Base-by-base conservation (phyloP, 35 echinoderm and acorn worm species). In the Diadema setosum region DNA sequence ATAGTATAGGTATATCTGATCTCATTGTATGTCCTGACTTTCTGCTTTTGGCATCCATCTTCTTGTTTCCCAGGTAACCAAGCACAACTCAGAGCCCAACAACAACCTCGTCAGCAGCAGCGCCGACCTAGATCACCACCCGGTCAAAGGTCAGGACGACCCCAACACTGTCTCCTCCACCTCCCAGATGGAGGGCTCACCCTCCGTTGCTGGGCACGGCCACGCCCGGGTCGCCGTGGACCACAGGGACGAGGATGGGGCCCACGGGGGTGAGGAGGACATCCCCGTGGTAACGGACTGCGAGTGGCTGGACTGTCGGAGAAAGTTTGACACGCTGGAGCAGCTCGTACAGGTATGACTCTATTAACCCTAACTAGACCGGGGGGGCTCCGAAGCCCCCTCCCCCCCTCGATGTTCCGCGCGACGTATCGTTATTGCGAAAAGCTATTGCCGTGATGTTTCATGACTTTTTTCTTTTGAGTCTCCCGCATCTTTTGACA, bases 201-300 rank as follows among this genome's bases (percentile, higher is more conserved):
- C 73, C 37, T 34, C 30, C 14, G 34, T 36, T 41, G 3, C 41
- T 34, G 17, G 23, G n/a, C 21, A 27, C 1, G 58, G 80, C 20
- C 39, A 31, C 25, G 44, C 44, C 34, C n/a, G 17, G 40, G 59
- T 32, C 59, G 5, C 30, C 17, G 81, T 42, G 36, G 59, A 76
- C 31, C 87, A 83, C 25, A 45, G 60, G 46, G 85, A 88, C 56
- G 93, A 88, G 18, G 89, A 91, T 12, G 78, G 86, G 0, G 50
- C 43, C 31, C 91, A 91, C 52, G 81, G 80, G 31, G 82, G 86
- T 40, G 91, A 91, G 56, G 91, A 98, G 46, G 91, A 93, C 17
- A 58, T 91, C 4, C 94, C 94, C 0, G 94, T 93, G 46, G 96
- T 99, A 11, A 99, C 95, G 9, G 95, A 99, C 49, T 94, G 96